A percentile compares a stretch with the other conserved stretches of the same genome.
Evolutionary conservation across 2,888 invertebrate species (phyloP).

Genomic region (Griposia aprilina): DNA sequence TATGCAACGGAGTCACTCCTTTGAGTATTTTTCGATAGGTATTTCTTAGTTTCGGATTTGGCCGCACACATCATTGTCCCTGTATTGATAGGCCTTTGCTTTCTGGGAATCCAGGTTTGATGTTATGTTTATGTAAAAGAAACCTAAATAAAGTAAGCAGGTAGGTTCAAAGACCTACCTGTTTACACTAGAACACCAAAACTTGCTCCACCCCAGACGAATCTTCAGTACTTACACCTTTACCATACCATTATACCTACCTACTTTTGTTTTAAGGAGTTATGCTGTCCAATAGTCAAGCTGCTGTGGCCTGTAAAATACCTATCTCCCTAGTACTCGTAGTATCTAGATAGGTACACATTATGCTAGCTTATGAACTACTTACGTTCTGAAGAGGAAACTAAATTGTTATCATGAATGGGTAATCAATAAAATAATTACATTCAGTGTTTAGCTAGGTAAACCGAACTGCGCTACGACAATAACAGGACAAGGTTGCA

Average conservation of each 20-base stretch:
- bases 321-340: not conserved
- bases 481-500: not conserved
- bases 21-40: not conserved
- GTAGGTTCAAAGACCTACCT: not conserved
- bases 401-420: not conserved
- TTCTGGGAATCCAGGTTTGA: not conserved
- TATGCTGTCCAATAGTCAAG: not conserved
- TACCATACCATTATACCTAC: not conserved
- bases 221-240: not conserved
- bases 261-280: not conserved
- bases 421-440: not conserved
- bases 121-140: not conserved
- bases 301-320: not conserved
- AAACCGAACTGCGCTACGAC: constrained; percentile 6
- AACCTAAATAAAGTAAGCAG: not conserved
- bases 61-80: not conserved
- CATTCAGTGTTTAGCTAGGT: not conserved
- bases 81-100: not conserved
- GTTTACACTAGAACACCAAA: not conserved
- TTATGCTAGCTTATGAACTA: not conserved
- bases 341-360: not conserved
- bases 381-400: not conserved
- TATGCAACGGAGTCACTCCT: not conserved
- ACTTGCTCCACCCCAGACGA: not conserved
- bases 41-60: not conserved